These are phyloP conservation scores for Podarcis muralis DNA, from an alignment of 2,113 vertebrate species.

Conservation along the genomic window DNA sequence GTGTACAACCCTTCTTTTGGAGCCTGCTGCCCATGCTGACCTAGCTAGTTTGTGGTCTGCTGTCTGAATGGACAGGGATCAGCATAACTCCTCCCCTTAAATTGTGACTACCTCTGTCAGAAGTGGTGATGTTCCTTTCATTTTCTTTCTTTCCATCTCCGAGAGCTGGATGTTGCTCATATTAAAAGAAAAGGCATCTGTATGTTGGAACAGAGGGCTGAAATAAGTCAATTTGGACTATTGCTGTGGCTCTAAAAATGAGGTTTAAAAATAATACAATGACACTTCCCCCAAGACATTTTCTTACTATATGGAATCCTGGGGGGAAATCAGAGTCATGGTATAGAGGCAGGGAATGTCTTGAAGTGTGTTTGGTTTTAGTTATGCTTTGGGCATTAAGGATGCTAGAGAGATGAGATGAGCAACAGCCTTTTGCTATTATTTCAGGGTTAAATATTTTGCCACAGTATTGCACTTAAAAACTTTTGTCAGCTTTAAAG, in stretches of 20 bases:
- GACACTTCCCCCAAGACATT: background rate
- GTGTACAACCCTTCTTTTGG: background rate
- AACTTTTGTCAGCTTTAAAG: background rate
- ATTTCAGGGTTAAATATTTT: background rate
- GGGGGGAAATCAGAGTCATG: background rate
- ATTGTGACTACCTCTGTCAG: background rate
- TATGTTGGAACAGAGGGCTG: background rate
- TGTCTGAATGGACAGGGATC: background rate
- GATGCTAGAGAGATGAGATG: background rate
- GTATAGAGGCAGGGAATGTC: too few species aligned
- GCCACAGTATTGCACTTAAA: background rate
- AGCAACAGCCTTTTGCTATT: background rate
- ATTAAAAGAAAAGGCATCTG: background rate
- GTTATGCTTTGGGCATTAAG: background rate
- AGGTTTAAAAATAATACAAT: background rate
- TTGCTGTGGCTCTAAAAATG: background rate
- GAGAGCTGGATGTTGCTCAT: background rate
- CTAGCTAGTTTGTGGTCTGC: background rate
- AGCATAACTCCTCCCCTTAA: too few species aligned
- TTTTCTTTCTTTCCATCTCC: background rate
- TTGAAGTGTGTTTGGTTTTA: background rate
- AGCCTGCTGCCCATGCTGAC: background rate
- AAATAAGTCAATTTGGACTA: background rate
- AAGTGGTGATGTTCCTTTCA: background rate
- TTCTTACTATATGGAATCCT: background rate